These are phyloP conservation scores for Oryzias dopingdopingensis DNA, from an alignment of 2,797 vertebrate genomes.

Conservation along the genomic window DNA sequence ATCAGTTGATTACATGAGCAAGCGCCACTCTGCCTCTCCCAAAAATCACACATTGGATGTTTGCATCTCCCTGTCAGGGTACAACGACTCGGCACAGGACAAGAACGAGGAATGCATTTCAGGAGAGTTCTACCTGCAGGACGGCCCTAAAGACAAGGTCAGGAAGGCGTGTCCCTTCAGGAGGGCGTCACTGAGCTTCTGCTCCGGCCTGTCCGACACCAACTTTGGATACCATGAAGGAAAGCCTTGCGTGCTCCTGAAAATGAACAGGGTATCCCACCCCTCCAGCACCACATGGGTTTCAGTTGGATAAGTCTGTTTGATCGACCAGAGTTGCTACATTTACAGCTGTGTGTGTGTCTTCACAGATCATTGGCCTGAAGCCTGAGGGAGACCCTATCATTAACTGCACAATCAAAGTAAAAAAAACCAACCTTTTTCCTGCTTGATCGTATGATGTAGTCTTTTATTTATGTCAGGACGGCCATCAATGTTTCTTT, in stretches of 20 bases:
- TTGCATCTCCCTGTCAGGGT: constrained; percentile 72
- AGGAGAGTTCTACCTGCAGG: constrained; percentile 80
- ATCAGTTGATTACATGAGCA: constrained; percentile 4
- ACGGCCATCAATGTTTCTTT: constrained; percentile 42
- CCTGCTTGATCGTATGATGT: constrained; percentile 35
- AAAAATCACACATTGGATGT: background rate
- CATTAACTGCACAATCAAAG: constrained; percentile 87
- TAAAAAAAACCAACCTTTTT: constrained; percentile 46
- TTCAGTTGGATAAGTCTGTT: background rate
- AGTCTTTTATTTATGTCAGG: constrained; percentile 44
- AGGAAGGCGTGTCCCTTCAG: constrained; percentile 87
- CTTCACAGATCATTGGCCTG: constrained; percentile 89
- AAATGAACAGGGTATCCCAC: constrained; percentile 89
- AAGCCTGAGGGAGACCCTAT: constrained; percentile 83
- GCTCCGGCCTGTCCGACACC: constrained; percentile 84
- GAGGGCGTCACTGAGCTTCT: constrained; percentile 76
- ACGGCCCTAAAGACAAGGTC: constrained; percentile 11
- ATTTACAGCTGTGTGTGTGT: constrained; percentile 12
- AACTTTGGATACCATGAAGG: constrained; percentile 87
- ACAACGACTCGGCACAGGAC: constrained; percentile 83
- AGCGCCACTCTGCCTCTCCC: background rate
- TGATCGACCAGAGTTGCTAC: background rate
- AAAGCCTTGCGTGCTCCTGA: constrained; percentile 88
- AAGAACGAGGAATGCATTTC: constrained; percentile 75
- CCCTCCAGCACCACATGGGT: too few species aligned